Evolutionary conservation across 2,888 invertebrate species (phyloP).

Genomic region (Cancer borealis): DNA sequence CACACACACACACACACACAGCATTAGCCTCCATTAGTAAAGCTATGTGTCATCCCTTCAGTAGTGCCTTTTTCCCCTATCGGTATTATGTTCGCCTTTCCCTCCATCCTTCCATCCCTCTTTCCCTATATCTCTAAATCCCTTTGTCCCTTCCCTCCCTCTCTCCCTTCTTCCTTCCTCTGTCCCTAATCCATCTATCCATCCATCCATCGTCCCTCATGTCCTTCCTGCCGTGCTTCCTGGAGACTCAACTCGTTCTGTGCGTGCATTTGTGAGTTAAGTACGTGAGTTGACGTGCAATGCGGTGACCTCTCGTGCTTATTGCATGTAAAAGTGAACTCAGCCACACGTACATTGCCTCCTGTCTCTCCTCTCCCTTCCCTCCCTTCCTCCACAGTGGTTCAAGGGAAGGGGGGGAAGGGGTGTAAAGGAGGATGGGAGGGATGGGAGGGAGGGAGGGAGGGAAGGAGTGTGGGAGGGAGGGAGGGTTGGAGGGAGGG

Average conservation of each 20-base stretch:
- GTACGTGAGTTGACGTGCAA: neutral
- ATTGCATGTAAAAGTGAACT: neutral
- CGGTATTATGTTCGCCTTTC: neutral
- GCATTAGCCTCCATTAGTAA: neutral
- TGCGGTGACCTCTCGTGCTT: neutral
- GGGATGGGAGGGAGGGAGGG: neutral
- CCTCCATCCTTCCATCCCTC: neutral
- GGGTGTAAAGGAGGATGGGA: neutral
- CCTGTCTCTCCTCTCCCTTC: neutral
- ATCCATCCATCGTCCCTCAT: neutral
- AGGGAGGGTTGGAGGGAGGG: neutral
- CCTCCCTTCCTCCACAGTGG: neutral
- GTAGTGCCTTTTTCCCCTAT: neutral
- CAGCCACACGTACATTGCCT: neutral
- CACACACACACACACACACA: constrained; percentile 39
- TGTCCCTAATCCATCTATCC: neutral
- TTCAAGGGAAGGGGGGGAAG: neutral
- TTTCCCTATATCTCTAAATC: neutral
- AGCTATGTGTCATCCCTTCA: neutral
- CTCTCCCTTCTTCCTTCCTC: neutral
- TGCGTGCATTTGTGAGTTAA: neutral
- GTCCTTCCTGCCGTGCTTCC: neutral
- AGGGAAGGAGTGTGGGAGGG: too few relatives aligned
- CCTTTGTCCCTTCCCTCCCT: neutral
- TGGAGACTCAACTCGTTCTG: neutral